Base-by-base conservation (phyloP, 2,888 invertebrate species). In the Idaea dimidiata region DNA sequence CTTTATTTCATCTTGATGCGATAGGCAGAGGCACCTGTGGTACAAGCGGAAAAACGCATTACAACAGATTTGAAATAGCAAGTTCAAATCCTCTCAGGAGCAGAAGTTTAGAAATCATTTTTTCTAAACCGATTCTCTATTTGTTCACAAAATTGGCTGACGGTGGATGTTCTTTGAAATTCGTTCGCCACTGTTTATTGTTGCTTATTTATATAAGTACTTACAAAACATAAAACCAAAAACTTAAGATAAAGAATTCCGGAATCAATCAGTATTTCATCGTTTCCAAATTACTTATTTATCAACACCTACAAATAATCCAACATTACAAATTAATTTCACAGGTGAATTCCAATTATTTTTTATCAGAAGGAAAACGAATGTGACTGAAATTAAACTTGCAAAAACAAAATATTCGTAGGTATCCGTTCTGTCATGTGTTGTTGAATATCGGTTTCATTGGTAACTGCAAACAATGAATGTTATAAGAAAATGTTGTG, bases 401-500 rank as follows among this genome's bases (percentile, higher is more conserved):
- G 43, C 43, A 43, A 43, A 10, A 18, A 17, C 18, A 56, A 56
- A 56, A 56, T 56, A 56, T 56, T 56, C 10, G 10, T 18, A 56
- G 14, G 18, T 33, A 58, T 32, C 16, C 32, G 72, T 76, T 69
- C 73, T 66, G 54, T 66, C 65, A 73, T 86, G 84, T 87, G 67
- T 88, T 24, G 24, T 83, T 84, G 83, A 80, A 81, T 81, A 81
- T 78, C 72, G 62, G 75, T 72, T 74, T 75, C 76, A 71, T 70
- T 67, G 67, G 70, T 69, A 69, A 71, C 71, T 73, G 71, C 78
- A 81, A 88, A 89, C 89, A 90, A 89, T 86, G 73, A 66, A 66
- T 82, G 84, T 84, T 81, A 72, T 75, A 75, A 70, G 72, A 69
- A 73, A 72, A 74, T 85, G 83, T 86, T 88, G 83, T 89, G 82